phyloP scores from a whole-genome alignment of 2,797 vertebrate species.

The Sebastes baramenuke region DNA sequence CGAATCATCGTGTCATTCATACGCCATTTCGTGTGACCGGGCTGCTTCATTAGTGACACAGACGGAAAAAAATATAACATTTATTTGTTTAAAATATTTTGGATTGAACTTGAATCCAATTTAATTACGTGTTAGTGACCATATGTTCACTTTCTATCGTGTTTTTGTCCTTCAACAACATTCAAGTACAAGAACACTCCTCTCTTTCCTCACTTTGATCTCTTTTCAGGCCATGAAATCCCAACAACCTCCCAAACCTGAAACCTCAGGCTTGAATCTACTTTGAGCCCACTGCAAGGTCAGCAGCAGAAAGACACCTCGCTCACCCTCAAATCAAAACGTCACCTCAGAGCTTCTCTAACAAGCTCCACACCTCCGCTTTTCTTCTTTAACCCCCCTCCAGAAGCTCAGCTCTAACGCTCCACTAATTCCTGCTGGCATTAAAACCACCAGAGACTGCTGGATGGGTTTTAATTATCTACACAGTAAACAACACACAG shows the following conservation, averaged over 20 bases:
- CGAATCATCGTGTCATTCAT: not conserved
- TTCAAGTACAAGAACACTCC: not conserved
- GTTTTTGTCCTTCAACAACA: not conserved
- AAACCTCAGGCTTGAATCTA: not conserved
- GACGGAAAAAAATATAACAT: not conserved
- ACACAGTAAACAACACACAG: conserved; percentile 3
- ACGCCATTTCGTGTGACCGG: not conserved
- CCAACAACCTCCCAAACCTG: not conserved
- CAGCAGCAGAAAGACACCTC: conserved; percentile 13
- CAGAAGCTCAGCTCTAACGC: conserved; percentile 18
- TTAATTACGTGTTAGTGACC: not conserved
- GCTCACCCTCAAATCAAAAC: not conserved
- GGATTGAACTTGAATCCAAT: not conserved
- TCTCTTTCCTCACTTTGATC: not conserved
- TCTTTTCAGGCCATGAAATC: not conserved
- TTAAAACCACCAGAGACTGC: conserved; percentile 5
- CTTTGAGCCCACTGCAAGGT: conserved; percentile 18
- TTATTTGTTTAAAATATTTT: not conserved
- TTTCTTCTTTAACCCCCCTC: conserved; percentile 6
- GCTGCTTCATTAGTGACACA: not conserved
- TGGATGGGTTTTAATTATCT: conserved; percentile 28
- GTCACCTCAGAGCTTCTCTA: conserved; percentile 31
- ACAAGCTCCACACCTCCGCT: conserved; percentile 21
- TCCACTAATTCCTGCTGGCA: not conserved
- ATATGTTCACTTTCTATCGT: not conserved